Percentiles rank a stretch among this genome's conserved stretches.
Evolutionary conservation across 1,140 invertebrate genomes (phyloP).

Genomic region (Chymomyza costata): DNA sequence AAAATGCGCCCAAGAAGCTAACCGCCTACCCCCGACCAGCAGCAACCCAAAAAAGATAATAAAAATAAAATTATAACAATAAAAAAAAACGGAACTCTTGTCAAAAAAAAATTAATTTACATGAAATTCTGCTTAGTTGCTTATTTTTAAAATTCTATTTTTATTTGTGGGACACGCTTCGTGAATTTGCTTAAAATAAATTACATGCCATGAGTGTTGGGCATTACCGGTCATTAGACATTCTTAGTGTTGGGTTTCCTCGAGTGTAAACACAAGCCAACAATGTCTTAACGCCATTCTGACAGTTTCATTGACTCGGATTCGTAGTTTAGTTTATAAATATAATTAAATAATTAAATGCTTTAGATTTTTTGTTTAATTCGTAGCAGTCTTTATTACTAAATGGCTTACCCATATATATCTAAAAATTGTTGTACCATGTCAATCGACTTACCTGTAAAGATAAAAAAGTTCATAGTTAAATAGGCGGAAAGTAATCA

Average conservation of each 20-base stretch:
- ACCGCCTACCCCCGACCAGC: not conserved
- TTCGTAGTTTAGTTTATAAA: too few species aligned
- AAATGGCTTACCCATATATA: too few species aligned
- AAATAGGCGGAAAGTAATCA: too few species aligned
- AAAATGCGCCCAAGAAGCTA: not conserved
- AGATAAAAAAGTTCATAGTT: too few species aligned
- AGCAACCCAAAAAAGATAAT: conserved; percentile 26
- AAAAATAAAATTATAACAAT: conserved; percentile 47
- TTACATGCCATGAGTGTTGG: conserved; percentile 20
- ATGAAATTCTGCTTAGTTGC: conserved; percentile 35
- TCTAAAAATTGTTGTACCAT: too few species aligned
- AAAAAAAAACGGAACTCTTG: conserved; percentile 35
- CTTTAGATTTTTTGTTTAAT: too few species aligned
- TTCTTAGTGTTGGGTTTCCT: conserved; percentile 40
- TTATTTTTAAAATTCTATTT: not conserved
- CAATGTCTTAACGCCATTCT: not conserved
- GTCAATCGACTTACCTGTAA: too few species aligned
- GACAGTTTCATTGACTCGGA: conserved; percentile 16
- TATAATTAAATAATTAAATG: too few species aligned
- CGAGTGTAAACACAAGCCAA: conserved; percentile 13
- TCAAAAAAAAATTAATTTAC: conserved; percentile 52
- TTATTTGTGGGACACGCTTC: not conserved
- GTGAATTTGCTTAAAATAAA: conserved; percentile 27
- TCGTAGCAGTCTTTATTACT: too few species aligned
- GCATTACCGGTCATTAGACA: conserved; percentile 24